Evolutionary conservation across 2,797 vertebrate species (phyloP).

Genomic region (Chromis chromis): DNA sequence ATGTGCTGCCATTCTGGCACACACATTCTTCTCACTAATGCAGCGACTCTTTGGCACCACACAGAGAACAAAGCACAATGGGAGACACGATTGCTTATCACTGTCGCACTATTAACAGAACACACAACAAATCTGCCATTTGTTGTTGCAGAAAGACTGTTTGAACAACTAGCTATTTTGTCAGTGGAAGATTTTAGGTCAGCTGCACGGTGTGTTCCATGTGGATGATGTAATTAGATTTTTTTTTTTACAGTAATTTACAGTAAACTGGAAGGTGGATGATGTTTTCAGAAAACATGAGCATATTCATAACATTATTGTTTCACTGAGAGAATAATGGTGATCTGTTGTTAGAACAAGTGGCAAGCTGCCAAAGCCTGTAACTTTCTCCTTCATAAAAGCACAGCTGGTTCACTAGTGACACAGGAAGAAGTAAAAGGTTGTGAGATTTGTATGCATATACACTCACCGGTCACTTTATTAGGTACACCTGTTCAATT

Average conservation of each 20-base stretch:
- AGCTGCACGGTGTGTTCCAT: background rate
- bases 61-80: constrained; percentile 29
- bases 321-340: background rate
- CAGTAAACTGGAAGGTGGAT: background rate
- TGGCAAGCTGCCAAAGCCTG: too few relatives aligned
- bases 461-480: too few relatives aligned
- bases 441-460: too few relatives aligned
- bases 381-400: too few relatives aligned
- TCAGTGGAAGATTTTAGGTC: background rate
- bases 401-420: too few relatives aligned
- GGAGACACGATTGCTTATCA: constrained; percentile 17
- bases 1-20: constrained; percentile 17
- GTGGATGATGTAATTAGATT: background rate
- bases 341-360: background rate
- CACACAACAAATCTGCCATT: constrained; percentile 1
- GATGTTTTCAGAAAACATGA: background rate
- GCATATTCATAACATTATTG: background rate
- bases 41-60: constrained; percentile 24
- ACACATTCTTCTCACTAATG: constrained; percentile 20
- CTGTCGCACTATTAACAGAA: constrained; percentile 1
- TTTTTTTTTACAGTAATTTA: background rate
- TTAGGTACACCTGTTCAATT: too few relatives aligned
- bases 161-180: constrained; percentile 1
- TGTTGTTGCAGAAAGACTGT: background rate
- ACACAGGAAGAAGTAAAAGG: too few relatives aligned